Percentiles rank a stretch among this genome's conserved stretches.
These are phyloP conservation scores for Xenentodon cancila DNA, from an alignment of 2,797 vertebrate species.

Conservation along the genomic window DNA sequence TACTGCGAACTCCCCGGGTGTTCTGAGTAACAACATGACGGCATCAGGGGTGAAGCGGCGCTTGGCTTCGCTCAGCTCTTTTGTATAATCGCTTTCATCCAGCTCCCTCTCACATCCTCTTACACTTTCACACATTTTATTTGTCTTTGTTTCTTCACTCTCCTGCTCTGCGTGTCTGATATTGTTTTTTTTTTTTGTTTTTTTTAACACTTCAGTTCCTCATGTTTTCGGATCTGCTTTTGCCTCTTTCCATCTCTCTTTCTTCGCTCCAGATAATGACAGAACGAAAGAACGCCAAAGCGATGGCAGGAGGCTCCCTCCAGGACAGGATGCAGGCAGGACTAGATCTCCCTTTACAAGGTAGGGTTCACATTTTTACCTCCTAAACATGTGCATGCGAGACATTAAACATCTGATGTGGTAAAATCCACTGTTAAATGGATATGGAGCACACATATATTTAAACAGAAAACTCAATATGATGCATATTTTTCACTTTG, in stretches of 20 bases:
- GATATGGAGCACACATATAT: too few species aligned
- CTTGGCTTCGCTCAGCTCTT: constrained; percentile 2
- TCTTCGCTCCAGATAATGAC: constrained; percentile 91
- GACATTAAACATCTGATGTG: neutral
- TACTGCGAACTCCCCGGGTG: constrained; percentile 39
- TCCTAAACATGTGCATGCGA: neutral
- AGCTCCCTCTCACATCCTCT: constrained; percentile 11
- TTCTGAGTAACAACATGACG: constrained; percentile 35
- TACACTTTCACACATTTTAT: constrained; percentile 27
- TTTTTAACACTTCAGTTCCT: too few species aligned
- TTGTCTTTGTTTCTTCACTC: constrained; percentile 13
- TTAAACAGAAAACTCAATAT: too few species aligned
- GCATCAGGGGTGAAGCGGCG: constrained; percentile 37
- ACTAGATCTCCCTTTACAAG: constrained; percentile 94
- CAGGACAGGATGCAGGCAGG: constrained; percentile 86
- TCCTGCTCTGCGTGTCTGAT: constrained; percentile 29
- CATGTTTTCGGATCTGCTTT: too few species aligned
- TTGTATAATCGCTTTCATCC: constrained; percentile 39
- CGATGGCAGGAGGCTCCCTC: constrained; percentile 89
- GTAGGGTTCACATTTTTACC: constrained; percentile 71
- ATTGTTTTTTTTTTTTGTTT: too few species aligned
- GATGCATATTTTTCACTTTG: too few species aligned
- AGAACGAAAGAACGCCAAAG: constrained; percentile 96
- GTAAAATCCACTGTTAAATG: too few species aligned
- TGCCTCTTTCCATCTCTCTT: neutral